These are phyloP conservation scores for Saturnia japonica DNA, from an alignment of 2,888 invertebrate species.

Conservation along the genomic window DNA sequence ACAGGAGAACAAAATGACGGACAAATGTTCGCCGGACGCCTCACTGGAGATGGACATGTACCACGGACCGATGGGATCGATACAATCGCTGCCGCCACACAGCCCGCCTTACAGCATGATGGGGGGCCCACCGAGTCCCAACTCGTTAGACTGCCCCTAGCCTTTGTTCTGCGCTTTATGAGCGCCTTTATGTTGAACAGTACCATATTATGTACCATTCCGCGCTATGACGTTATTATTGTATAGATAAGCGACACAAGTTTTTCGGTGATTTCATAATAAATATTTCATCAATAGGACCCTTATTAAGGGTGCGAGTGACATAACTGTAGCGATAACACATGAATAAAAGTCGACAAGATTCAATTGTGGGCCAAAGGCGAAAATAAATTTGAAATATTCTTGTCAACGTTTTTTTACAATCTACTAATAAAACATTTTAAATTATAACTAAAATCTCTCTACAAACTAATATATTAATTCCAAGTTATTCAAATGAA, in stretches of 20 bases:
- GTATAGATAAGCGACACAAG: background rate
- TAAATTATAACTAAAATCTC: background rate
- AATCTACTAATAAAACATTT: background rate
- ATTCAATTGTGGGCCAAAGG: background rate
- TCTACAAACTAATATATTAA: background rate
- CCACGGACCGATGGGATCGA: slow-evolving; percentile 85
- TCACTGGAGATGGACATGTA: slow-evolving; percentile 85
- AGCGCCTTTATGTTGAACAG: slow-evolving; percentile 51
- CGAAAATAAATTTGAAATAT: background rate
- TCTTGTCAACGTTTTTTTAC: background rate
- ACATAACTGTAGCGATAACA: background rate
- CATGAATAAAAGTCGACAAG: background rate
- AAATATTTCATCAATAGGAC: background rate
- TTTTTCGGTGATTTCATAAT: slow-evolving; percentile 16
- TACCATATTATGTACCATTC: slow-evolving; percentile 29
- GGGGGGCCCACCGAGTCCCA: slow-evolving; percentile 85
- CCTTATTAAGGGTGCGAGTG: background rate
- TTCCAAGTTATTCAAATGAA: background rate
- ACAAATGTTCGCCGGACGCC: slow-evolving; percentile 86
- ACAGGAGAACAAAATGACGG: slow-evolving; percentile 88
- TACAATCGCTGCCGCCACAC: slow-evolving; percentile 85
- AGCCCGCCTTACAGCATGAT: slow-evolving; percentile 87
- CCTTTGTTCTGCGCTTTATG: slow-evolving; percentile 71
- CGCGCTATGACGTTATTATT: slow-evolving; percentile 16
- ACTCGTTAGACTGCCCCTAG: slow-evolving; percentile 89